phyloP scores from a whole-genome alignment of 2,797 vertebrate genomes.

The Sebastolobus alascanus region DNA sequence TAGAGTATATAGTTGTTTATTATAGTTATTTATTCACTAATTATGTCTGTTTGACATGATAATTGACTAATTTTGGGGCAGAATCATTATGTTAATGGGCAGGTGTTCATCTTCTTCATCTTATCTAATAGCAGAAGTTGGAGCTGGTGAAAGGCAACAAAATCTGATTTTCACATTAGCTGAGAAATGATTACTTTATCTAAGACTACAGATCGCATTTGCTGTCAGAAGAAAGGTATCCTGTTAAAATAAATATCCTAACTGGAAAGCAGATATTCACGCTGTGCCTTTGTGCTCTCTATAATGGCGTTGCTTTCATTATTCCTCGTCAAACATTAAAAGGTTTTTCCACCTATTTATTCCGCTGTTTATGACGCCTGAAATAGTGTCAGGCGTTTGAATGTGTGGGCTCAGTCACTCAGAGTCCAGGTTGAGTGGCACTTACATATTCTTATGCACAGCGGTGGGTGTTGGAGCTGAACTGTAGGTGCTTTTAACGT shows the following conservation, averaged over 20 bases:
- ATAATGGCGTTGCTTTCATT: constrained; percentile 37
- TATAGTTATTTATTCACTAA: neutral
- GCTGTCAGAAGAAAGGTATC: neutral
- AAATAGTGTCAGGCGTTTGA: constrained; percentile 55
- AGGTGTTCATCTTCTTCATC: constrained; percentile 20
- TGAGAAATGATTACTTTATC: constrained; percentile 2
- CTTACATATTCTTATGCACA: constrained; percentile 57
- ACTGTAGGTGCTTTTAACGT: constrained; percentile 70
- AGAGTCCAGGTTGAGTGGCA: constrained; percentile 71
- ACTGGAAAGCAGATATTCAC: neutral
- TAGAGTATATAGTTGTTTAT: neutral
- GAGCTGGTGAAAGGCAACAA: neutral
- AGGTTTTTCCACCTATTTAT: constrained; percentile 44
- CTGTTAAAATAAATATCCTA: neutral
- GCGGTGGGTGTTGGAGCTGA: constrained; percentile 74
- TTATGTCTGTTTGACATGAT: neutral
- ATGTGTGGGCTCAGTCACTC: constrained; percentile 68
- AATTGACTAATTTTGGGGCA: neutral
- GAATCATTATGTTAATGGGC: neutral
- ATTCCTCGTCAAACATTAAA: constrained; percentile 35
- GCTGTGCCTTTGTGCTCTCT: neutral
- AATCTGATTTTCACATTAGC: neutral
- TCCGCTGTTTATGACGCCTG: constrained; percentile 52
- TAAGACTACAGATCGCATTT: neutral
- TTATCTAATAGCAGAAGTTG: neutral